Conservation (phyloP, 2,888 invertebrate genomes). For the Gibbula magus region DNA sequence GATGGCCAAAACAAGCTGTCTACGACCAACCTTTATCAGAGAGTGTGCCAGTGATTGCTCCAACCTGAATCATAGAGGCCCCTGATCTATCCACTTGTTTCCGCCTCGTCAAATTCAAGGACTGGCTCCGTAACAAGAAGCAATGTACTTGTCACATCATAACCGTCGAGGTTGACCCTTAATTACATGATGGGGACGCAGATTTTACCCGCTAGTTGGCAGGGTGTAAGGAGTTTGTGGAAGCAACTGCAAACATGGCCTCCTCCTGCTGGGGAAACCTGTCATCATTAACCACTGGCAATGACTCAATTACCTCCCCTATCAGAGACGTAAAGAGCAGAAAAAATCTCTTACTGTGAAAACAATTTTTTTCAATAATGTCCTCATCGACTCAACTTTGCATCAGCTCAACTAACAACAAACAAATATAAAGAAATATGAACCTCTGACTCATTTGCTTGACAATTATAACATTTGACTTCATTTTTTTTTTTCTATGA, state of each 20-base stretch:
- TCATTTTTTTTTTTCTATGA: too few species aligned
- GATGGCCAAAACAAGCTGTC: not conserved
- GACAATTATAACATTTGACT: too few species aligned
- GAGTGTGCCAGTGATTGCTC: not conserved
- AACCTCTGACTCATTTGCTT: too few species aligned
- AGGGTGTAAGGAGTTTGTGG: not conserved
- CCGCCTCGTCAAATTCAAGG: constrained; percentile 5
- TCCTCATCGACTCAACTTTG: too few species aligned
- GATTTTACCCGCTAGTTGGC: not conserved
- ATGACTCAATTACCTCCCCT: not conserved
- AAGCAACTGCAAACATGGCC: not conserved
- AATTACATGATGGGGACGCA: not conserved
- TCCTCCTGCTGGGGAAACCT: not conserved
- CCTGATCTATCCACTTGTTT: not conserved
- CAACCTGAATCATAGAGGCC: not conserved
- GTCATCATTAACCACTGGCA: not conserved
- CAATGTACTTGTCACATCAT: not conserved
- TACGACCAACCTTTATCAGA: not conserved
- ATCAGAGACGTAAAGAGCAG: too few species aligned
- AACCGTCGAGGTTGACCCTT: not conserved
- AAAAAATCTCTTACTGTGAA: too few species aligned
- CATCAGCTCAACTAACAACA: too few species aligned
- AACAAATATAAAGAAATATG: too few species aligned
- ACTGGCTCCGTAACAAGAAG: not conserved
- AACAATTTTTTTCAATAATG: too few species aligned